These are phyloP conservation scores for Forbesichthys papilliferus DNA, from an alignment of 2,113 vertebrate species.

Conservation along the genomic window DNA sequence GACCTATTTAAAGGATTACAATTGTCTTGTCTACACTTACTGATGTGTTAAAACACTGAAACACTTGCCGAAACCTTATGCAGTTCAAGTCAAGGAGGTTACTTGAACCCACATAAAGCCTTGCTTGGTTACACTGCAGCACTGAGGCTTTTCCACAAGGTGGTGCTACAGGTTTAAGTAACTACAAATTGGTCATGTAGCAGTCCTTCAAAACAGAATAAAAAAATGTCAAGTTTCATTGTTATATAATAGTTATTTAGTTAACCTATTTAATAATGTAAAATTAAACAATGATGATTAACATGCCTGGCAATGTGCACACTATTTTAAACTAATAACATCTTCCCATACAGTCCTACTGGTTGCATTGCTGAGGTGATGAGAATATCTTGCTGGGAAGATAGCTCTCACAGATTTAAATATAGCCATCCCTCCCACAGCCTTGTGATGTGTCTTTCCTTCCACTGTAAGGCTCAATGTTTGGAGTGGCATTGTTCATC, in stretches of 20 bases:
- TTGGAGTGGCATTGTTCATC: slow-evolving; percentile 1
- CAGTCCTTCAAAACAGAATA: too few species aligned
- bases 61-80: too few species aligned
- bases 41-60: too few species aligned
- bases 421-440: neutral
- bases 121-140: neutral
- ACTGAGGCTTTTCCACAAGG: neutral
- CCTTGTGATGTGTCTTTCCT: neutral
- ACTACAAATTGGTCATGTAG: neutral
- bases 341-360: neutral
- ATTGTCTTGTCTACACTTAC: too few species aligned
- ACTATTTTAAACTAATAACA: neutral
- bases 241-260: neutral
- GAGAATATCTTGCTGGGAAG: neutral
- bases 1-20: too few species aligned
- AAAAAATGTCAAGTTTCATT: too few species aligned
- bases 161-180: neutral
- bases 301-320: too few species aligned
- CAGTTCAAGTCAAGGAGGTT: too few species aligned
- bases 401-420: too few species aligned
- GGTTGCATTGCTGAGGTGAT: neutral
- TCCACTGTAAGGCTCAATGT: neutral
- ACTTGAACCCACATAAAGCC: too few species aligned
- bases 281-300: too few species aligned
- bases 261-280: too few species aligned